Conservation (phyloP, 35 echinoderm and acorn worm genomes). For the Apostichopus californicus region DNA sequence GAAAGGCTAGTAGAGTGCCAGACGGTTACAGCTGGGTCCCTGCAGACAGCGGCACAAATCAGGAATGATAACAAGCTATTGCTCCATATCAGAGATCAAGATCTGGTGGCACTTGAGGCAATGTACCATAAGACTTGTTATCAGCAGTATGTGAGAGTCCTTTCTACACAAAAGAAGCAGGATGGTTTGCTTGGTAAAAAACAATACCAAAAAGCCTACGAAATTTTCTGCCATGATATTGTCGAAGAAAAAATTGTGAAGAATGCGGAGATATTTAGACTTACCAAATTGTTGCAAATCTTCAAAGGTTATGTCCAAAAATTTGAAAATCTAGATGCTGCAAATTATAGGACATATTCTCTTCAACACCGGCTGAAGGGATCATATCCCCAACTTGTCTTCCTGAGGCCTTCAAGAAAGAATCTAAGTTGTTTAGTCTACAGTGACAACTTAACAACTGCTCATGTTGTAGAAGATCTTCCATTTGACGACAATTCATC, state of each 20-base stretch:
- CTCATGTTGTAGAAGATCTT: not conserved
- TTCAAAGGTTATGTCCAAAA: slow-evolving; percentile 1
- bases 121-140: not conserved
- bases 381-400: no score
- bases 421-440: not conserved
- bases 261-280: no score
- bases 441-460: not conserved
- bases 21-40: no score
- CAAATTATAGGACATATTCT: slow-evolving; percentile 17
- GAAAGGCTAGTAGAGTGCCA: no score
- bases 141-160: no score
- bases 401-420: not conserved
- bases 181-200: no score
- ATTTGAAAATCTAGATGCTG: slow-evolving; percentile 1
- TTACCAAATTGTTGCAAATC: not conserved
- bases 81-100: not conserved
- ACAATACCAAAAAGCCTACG: no score
- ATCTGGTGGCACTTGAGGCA: not conserved
- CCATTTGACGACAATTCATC: not conserved
- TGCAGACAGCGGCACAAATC: no score
- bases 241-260: not conserved
- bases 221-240: no score
- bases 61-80: slow-evolving; percentile 21
- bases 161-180: no score
- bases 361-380: not conserved